Percentiles rank a stretch among this genome's conserved stretches.
These are phyloP conservation scores for Gasteruption jaculator DNA, from an alignment of 2,888 invertebrate genomes.

Conservation along the genomic window DNA sequence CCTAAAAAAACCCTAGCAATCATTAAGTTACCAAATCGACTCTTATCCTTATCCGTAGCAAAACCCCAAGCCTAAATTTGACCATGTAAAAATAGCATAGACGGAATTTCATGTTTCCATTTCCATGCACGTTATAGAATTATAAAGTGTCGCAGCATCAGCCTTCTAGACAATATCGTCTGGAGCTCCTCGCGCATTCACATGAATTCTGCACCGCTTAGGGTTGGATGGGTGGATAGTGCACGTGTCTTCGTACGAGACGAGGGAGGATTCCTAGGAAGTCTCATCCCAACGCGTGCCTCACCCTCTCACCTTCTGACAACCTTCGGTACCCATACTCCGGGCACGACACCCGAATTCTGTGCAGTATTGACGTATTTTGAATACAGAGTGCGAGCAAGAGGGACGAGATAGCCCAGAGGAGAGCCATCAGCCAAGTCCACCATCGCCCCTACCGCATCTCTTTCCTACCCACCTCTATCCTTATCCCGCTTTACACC, in stretches of 20 bases:
- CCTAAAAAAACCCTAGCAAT: slow-evolving; percentile 8
- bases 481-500: slow-evolving; percentile 11
- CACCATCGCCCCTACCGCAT: slow-evolving; percentile 25
- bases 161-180: too few species aligned
- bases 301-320: slow-evolving; percentile 16
- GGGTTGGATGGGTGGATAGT: too few species aligned
- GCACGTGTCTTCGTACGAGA: too few species aligned
- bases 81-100: too few species aligned
- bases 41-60: too few species aligned
- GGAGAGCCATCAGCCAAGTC: slow-evolving; percentile 30
- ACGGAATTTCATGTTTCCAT: too few species aligned
- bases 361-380: slow-evolving; percentile 39
- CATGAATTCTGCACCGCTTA: too few species aligned
- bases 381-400: slow-evolving; percentile 28
- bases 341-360: slow-evolving; percentile 25
- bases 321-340: slow-evolving; percentile 18
- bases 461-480: slow-evolving; percentile 17
- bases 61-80: too few species aligned
- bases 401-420: slow-evolving; percentile 29
- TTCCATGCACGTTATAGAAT: too few species aligned
- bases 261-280: slow-evolving; percentile 4
- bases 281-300: slow-evolving; percentile 1
- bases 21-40: slow-evolving; percentile 22
- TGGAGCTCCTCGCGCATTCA: too few species aligned
- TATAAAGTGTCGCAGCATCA: too few species aligned